phyloP scores from a whole-genome alignment of 2,113 vertebrate genomes.

The Ptilorrhoa leucosticta region DNA sequence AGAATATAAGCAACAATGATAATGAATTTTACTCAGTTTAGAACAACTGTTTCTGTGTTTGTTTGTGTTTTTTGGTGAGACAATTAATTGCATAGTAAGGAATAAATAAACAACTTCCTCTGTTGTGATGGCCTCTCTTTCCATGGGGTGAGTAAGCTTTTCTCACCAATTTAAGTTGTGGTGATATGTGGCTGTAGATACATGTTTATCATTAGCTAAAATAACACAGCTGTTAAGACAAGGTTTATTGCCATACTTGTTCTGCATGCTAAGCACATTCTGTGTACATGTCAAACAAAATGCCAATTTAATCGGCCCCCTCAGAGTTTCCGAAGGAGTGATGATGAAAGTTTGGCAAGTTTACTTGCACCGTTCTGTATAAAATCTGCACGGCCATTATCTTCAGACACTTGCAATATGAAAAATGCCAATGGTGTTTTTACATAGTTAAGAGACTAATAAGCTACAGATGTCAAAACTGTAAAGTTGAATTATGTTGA shows the following conservation, averaged over 20 bases:
- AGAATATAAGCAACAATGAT: neutral
- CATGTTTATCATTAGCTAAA: constrained; percentile 48
- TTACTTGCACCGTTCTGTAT: neutral
- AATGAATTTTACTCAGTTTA: neutral
- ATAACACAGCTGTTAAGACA: constrained; percentile 40
- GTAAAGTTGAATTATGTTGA: constrained; percentile 1
- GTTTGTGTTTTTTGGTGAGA: neutral
- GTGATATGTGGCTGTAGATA: constrained; percentile 12
- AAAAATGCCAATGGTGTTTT: constrained; percentile 60
- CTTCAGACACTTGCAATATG: constrained; percentile 51
- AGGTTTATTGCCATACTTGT: constrained; percentile 29
- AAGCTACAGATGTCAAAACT: constrained; percentile 53
- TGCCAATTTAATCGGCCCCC: constrained; percentile 49
- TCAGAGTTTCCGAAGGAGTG: constrained; percentile 51
- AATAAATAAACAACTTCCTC: neutral
- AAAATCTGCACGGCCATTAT: constrained; percentile 52
- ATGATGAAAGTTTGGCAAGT: constrained; percentile 65
- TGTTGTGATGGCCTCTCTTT: neutral
- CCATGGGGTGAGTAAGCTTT: neutral
- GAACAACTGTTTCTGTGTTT: neutral
- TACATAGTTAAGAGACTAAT: constrained; percentile 26
- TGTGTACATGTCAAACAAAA: constrained; percentile 54
- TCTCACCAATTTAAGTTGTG: neutral
- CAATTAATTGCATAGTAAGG: neutral
- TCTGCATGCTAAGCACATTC: constrained; percentile 44